Base-by-base conservation (phyloP, 2,797 vertebrate species). In the Pagetopsis macropterus region DNA sequence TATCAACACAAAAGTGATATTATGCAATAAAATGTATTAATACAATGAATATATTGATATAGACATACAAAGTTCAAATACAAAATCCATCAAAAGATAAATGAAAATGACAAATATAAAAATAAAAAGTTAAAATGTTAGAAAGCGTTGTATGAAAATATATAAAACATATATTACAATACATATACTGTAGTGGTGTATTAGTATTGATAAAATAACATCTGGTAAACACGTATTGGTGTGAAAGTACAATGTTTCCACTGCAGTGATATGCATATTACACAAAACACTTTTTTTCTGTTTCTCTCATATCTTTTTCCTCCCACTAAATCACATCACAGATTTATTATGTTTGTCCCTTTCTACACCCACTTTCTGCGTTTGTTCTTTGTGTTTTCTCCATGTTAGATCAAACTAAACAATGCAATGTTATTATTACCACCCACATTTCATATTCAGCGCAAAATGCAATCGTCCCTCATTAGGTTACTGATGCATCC, bases 371-470 rank as follows among this genome's bases (percentile, higher is more conserved):
- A 33, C 56, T 65, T 70, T 41, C 51, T 75, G 51, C n/a, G 65
- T 61, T 66, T 61, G 58, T 52, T 33, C 52, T 63, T 45, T 76
- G 41, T 76, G 17, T 83, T 44, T 72, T 84, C 60, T 65, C 52
- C 59, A 62, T 72, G 57, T 68, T 55, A 59, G 70, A 80, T 79
- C 65, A 61, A 76, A 80, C 71, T 56, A 86, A 86, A 87, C 58
- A 84, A 72, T 68, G 44, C 49, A 77, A 60, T 70, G 21, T 52
- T 75, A 76, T 81, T 81, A 76, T 77, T 70, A 57, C 67, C 57
- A 46, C 31, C 75, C 63, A 81, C 85, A 84, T 90, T 80, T 80
- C 79, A 83, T 88, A 89, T 86, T 85, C 82, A 83, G 27, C 27
- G n/a, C 65, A 79, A 66, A 88, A 91, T 70, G 63, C 67, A 84